Evolutionary conservation across 1,140 invertebrate species (phyloP).

Genomic region (Ctenoplectra terminalis): DNA sequence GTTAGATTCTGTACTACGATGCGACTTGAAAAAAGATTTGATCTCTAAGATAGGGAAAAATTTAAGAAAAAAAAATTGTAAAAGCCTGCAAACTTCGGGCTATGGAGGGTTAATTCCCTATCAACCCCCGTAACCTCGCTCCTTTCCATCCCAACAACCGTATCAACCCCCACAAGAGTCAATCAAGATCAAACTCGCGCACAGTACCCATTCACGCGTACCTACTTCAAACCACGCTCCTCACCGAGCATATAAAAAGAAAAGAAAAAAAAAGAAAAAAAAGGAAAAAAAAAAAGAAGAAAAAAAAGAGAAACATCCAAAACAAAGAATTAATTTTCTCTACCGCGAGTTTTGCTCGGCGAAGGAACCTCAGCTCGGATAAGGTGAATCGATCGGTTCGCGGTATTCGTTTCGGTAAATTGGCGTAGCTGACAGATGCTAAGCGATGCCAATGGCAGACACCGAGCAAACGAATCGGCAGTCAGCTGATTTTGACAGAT

Average conservation of each 20-base stretch:
- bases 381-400: slow-evolving; percentile 23
- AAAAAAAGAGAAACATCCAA: too few relatives aligned
- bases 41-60: too few relatives aligned
- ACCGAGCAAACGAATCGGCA: slow-evolving; percentile 57
- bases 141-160: not conserved
- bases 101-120: too few relatives aligned
- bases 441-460: slow-evolving; percentile 15
- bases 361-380: not conserved
- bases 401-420: slow-evolving; percentile 40
- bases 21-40: too few relatives aligned
- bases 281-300: too few relatives aligned
- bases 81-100: too few relatives aligned
- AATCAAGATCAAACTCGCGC: not conserved
- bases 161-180: not conserved
- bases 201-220: not conserved
- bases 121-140: not conserved
- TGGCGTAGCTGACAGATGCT: slow-evolving; percentile 58
- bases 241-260: not conserved
- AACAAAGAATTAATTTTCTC: not conserved
- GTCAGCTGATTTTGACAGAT: slow-evolving; percentile 71
- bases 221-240: not conserved
- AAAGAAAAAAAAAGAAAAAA: not conserved
- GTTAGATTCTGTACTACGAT: too few relatives aligned
- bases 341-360: not conserved
- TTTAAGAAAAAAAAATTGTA: too few relatives aligned